phyloP scores from a whole-genome alignment of 2,797 vertebrate genomes.

The Poeciliopsis turneri region DNA sequence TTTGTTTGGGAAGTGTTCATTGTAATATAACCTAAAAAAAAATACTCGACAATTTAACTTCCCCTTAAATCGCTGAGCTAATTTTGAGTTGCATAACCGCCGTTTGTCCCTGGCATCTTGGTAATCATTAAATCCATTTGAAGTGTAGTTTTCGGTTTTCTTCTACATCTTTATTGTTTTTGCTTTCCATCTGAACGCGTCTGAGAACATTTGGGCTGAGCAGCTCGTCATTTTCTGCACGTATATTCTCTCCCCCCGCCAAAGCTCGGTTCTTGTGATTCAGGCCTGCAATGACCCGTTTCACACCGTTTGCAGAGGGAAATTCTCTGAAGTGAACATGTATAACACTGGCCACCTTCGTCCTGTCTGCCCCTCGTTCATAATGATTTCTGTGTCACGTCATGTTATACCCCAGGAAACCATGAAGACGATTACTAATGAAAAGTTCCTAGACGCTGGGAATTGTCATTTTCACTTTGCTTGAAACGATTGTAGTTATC shows the following conservation, averaged over 20 bases:
- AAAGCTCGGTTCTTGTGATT: background rate
- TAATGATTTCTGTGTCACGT: background rate
- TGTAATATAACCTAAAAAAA: background rate
- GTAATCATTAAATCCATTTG: background rate
- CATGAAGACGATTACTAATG: background rate
- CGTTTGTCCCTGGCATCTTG: background rate
- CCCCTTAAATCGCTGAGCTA: background rate
- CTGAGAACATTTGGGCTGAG: background rate
- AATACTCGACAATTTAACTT: background rate
- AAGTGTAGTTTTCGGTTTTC: background rate
- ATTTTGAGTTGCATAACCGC: background rate
- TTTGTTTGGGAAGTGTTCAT: background rate
- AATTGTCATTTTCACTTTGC: background rate
- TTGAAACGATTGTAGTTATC: background rate
- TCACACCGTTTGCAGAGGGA: background rate
- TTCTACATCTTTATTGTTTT: background rate
- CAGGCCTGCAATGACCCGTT: background rate
- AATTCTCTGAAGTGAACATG: background rate
- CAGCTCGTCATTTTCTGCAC: background rate
- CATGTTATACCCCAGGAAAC: background rate
- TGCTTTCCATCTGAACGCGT: background rate
- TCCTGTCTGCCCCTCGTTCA: background rate
- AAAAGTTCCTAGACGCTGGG: background rate
- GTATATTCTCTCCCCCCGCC: background rate
- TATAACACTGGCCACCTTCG: background rate